Evolutionary conservation across 2,113 vertebrate genomes (phyloP).

Genomic region (Blennius ocellaris): DNA sequence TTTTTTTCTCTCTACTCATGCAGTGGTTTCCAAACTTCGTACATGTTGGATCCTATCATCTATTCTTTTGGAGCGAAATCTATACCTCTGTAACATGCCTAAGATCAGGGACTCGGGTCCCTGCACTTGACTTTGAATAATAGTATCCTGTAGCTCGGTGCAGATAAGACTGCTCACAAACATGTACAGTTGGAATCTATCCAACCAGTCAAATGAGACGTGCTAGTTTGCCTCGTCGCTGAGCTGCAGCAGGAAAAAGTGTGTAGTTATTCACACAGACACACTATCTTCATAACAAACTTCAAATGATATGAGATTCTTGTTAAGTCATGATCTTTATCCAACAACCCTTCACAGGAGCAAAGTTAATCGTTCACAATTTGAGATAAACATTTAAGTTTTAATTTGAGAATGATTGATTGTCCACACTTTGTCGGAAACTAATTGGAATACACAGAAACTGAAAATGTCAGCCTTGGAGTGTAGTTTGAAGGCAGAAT

Average conservation of each 20-base stretch:
- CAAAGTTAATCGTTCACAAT: too few species aligned
- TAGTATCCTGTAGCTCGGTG: conserved; percentile 38
- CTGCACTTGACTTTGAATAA: conserved; percentile 67
- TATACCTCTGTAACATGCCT: conserved; percentile 42
- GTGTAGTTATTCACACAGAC: conserved; percentile 29
- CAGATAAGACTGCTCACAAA: conserved; percentile 54
- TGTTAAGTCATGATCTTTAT: too few species aligned
- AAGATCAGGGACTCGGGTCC: conserved; percentile 23
- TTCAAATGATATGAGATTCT: too few species aligned
- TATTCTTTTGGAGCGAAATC: conserved; percentile 40
- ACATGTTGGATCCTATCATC: conserved; percentile 2
- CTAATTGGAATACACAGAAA: too few species aligned
- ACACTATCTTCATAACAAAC: not conserved
- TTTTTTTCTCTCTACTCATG: conserved; percentile 2
- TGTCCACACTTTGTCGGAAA: too few species aligned
- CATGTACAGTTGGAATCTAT: conserved; percentile 56
- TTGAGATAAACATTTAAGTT: too few species aligned
- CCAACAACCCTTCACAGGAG: too few species aligned
- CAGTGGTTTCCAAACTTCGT: not conserved
- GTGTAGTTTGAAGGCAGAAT: too few species aligned
- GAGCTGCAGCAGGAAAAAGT: conserved; percentile 59
- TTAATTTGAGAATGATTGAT: too few species aligned
- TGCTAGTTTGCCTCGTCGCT: conserved; percentile 58
- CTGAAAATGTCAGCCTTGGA: too few species aligned
- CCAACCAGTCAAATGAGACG: conserved; percentile 63